Percentiles rank a stretch among this genome's conserved stretches.
These are phyloP conservation scores for Trichopria drosophilae DNA, from an alignment of 2,888 invertebrate species.

Conservation along the genomic window DNA sequence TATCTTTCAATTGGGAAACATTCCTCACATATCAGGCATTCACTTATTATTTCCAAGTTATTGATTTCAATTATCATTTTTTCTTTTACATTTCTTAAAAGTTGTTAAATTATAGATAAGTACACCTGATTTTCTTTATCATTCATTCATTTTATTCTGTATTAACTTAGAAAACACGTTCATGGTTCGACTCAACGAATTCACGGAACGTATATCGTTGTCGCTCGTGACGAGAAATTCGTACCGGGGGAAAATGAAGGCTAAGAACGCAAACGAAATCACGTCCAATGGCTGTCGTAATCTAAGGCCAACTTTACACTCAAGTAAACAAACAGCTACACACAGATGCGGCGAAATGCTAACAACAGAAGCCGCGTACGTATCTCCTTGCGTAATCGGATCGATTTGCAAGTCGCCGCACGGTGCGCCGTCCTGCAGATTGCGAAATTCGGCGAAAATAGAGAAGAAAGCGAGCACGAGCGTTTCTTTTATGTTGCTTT, in stretches of 20 bases:
- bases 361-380: no score
- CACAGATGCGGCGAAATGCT: constrained; percentile 13
- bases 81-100: no score
- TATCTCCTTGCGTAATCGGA: not conserved
- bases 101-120: no score
- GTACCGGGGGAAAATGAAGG: constrained; percentile 39
- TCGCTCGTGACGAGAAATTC: constrained; percentile 34
- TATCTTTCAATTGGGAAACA: no score
- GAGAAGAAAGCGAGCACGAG: not conserved
- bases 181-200: no score
- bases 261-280: constrained; percentile 36
- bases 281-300: not conserved
- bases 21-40: no score
- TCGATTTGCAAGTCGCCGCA: constrained; percentile 6
- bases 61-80: no score
- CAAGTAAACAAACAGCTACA: constrained; percentile 23
- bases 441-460: constrained; percentile 9
- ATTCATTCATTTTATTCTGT: no score
- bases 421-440: not conserved
- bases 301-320: constrained; percentile 20
- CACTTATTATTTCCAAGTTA: no score
- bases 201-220: constrained; percentile 14
- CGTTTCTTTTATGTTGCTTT: no score
- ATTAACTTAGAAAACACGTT: no score
- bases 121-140: no score